Conservation (phyloP, 2,888 invertebrate species). For the Xanthorhoe designata region DNA sequence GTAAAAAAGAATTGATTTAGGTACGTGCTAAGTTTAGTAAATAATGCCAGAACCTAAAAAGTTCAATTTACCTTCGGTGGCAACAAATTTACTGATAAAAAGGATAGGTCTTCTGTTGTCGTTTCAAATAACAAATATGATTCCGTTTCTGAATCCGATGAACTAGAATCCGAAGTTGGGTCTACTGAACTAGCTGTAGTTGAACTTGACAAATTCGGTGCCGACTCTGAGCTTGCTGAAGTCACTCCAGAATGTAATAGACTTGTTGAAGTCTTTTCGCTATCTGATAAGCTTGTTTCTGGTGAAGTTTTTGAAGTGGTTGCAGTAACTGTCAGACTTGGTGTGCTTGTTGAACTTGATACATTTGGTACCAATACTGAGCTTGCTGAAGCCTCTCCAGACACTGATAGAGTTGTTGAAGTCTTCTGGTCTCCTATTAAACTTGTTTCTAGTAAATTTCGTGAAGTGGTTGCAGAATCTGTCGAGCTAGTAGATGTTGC, state of each 20-base stretch:
- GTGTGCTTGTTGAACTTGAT: not conserved
- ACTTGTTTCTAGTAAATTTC: not conserved
- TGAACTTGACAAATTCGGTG: not conserved
- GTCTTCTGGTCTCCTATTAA: not conserved
- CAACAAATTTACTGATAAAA: conserved; percentile 48
- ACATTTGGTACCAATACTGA: not conserved
- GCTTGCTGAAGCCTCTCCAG: not conserved
- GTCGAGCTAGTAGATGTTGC: conserved; percentile 7
- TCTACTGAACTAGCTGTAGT: not conserved
- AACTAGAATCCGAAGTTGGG: not conserved
- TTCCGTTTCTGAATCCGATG: conserved; percentile 5
- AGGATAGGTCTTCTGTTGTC: conserved; percentile 29
- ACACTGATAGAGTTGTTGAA: not conserved
- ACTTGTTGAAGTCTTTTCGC: no score
- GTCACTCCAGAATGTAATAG: not conserved
- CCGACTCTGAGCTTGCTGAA: not conserved
- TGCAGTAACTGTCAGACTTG: not conserved
- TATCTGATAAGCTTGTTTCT: no score
- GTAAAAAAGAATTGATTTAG: no score
- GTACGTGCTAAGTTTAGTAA: no score
- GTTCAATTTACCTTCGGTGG: conserved; percentile 56
- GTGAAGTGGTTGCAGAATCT: not conserved
- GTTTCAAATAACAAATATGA: conserved; percentile 8
- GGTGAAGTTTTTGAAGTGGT: no score
- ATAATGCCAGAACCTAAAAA: not conserved